Evolutionary conservation across 2,113 vertebrate species (phyloP).

Genomic region (Columbina picui): DNA sequence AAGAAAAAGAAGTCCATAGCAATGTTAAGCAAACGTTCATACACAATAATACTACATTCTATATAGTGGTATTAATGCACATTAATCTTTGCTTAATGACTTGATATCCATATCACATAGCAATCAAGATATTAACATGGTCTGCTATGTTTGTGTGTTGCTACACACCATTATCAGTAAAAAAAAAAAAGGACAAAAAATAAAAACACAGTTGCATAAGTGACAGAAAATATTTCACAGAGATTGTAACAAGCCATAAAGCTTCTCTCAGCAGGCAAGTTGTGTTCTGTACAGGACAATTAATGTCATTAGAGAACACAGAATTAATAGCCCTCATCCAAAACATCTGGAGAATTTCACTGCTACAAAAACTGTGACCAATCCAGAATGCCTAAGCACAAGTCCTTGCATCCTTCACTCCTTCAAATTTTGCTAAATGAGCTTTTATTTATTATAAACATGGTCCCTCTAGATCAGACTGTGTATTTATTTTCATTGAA

Average conservation of each 20-base stretch:
- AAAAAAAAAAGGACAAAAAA: neutral
- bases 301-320: slow-evolving; percentile 49
- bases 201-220: neutral
- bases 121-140: neutral
- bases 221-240: slow-evolving; percentile 15
- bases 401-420: slow-evolving; percentile 3
- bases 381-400: neutral
- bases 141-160: neutral
- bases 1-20: neutral
- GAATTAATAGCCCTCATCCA: slow-evolving; percentile 70
- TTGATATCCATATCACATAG: neutral
- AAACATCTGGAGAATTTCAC: slow-evolving; percentile 61
- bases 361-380: neutral
- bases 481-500: neutral
- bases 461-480: neutral
- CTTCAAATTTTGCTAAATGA: neutral
- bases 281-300: slow-evolving; percentile 22
- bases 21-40: neutral
- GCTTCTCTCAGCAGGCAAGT: slow-evolving; percentile 27
- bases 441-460: neutral
- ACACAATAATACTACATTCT: neutral
- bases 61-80: neutral
- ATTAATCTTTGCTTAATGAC: neutral
- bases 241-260: neutral
- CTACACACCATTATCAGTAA: neutral